Base-by-base conservation (phyloP, 2,888 invertebrate species). In the Caenorhabditis angaria region DNA sequence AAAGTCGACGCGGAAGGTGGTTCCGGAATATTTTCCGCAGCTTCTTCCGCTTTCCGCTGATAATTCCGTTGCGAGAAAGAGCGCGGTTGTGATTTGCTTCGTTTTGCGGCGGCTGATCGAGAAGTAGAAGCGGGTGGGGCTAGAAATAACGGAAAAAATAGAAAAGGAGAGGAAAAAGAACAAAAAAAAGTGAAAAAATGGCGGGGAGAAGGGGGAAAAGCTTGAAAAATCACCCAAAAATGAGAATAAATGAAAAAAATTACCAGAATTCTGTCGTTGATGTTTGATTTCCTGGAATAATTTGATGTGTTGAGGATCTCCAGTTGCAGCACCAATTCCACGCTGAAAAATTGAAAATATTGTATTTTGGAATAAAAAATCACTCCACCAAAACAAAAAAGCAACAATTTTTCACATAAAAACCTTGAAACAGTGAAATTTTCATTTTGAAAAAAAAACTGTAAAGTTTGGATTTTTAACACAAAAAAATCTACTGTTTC, bases 281-380 rank as follows among this genome's bases (percentile, higher is more conserved):
- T 93, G 93, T 87, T 94, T 94, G 80, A 93, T 93, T 72, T 93
- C 90, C 89, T 95, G 94, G 89, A 96, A 97, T 0, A 96, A 95
- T 86, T 94, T 94, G 0, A 94, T 95, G 88, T 91, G 93, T 88
- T 93, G 93, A 53, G 97, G 97, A 90, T 97, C 97, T 20, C 68
- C 77, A 22, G 69, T 74, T n/a, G 66, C 61, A 18, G 78, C 74
- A 18, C 80, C 81, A 65, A 80, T 73, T 63, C 83, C 84, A 25
- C 89, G 95, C 95, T 56, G 97, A 91, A 57, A 57, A 3, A 29
- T 14, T 8, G 6, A 14, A 14, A 32, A 29, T 28, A n/a, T n/a
- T n/a, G n/a, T n/a, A n/a, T n/a, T n/a, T n/a, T n/a, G n/a, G n/a
- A n/a, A n/a, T n/a, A n/a, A n/a, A n/a, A n/a, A n/a, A n/a, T n/a